Evolutionary conservation across 2,113 vertebrate genomes (phyloP).

Genomic region (Lipophrys pholis): DNA sequence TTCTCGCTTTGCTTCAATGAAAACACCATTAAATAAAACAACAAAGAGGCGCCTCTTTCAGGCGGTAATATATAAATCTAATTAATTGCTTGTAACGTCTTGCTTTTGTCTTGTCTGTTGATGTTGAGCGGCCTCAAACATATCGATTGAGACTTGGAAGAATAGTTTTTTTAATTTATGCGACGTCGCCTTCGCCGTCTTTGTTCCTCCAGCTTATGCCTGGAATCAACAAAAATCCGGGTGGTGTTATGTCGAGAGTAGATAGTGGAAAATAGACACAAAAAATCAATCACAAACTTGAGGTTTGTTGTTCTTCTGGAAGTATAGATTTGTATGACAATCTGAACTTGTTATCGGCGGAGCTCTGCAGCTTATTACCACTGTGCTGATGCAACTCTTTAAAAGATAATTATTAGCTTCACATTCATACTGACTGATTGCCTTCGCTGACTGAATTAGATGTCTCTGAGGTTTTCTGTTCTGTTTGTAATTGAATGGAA

Average conservation of each 20-base stretch:
- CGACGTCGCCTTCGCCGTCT: too few species aligned
- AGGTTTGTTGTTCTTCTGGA: neutral
- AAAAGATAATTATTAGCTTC: constrained; percentile 60
- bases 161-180: too few species aligned
- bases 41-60: neutral
- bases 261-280: neutral
- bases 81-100: neutral
- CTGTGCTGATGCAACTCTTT: constrained; percentile 8
- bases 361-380: constrained; percentile 1
- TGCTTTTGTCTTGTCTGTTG: neutral
- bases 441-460: constrained; percentile 48
- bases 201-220: neutral
- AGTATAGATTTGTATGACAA: neutral
- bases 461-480: constrained; percentile 56
- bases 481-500: constrained; percentile 57
- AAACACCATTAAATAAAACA: neutral
- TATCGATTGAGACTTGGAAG: constrained; percentile 3
- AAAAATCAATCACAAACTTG: neutral
- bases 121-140: constrained; percentile 5
- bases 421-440: constrained; percentile 58
- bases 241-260: neutral
- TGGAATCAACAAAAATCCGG: constrained; percentile 19
- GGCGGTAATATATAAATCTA: neutral
- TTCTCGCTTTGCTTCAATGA: constrained; percentile 1
- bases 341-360: constrained; percentile 21